Percentiles rank a stretch among this genome's conserved stretches.
Evolutionary conservation across 2,797 vertebrate species (phyloP).

Genomic region (Parotocinclus haroldoi): DNA sequence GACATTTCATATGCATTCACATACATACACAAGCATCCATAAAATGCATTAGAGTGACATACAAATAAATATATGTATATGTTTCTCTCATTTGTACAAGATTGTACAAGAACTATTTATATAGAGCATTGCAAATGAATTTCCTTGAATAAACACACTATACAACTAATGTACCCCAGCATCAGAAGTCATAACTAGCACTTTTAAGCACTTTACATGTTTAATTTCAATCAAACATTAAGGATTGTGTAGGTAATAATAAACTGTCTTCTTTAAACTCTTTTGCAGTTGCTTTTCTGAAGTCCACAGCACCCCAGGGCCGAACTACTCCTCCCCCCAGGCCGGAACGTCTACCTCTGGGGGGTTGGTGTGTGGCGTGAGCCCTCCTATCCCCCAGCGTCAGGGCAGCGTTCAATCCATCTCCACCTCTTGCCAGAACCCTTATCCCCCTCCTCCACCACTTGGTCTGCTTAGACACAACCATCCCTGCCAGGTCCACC

Average conservation of each 20-base stretch:
- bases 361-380: slow-evolving; percentile 75
- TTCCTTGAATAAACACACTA: slow-evolving; percentile 19
- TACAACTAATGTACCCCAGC: slow-evolving; percentile 37
- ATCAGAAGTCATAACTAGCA: no score
- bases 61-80: no score
- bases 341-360: slow-evolving; percentile 78
- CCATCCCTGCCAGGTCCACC: slow-evolving; percentile 74
- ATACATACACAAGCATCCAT: no score
- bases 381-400: slow-evolving; percentile 71
- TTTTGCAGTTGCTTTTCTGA: slow-evolving; percentile 75
- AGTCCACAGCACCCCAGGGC: slow-evolving; percentile 72
- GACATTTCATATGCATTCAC: no score
- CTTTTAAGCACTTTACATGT: slow-evolving; percentile 11
- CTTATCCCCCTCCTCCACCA: slow-evolving; percentile 75
- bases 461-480: slow-evolving; percentile 79
- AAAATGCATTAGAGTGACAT: no score
- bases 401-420: slow-evolving; percentile 65
- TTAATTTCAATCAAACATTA: slow-evolving; percentile 26
- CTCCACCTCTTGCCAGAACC: slow-evolving; percentile 66
- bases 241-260: slow-evolving; percentile 19
- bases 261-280: slow-evolving; percentile 9
- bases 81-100: no score
- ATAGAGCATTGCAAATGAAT: slow-evolving; percentile 5
- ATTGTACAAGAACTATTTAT: no score
- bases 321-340: slow-evolving; percentile 80